These are phyloP conservation scores for Drosophila melanogaster DNA, from an alignment of 1,140 invertebrate species.

Conservation along the genomic window DNA sequence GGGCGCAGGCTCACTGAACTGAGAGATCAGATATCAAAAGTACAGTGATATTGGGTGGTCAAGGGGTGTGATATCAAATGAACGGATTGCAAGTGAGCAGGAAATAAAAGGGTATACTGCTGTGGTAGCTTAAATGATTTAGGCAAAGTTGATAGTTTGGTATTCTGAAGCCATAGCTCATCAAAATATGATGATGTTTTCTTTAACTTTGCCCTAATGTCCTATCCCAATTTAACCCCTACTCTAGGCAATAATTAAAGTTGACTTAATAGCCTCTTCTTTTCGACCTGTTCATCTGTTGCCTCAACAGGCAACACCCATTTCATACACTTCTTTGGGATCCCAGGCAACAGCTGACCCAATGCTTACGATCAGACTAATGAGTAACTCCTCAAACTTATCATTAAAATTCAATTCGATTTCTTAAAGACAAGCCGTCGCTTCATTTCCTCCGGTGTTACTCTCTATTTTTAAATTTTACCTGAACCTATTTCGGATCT, in stretches of 20 bases:
- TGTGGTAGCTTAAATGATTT: background rate
- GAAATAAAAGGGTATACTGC: background rate
- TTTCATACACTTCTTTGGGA: background rate
- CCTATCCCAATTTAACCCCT: background rate
- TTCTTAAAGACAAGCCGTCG: conserved; percentile 34
- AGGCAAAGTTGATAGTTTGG: background rate
- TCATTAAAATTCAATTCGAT: conserved; percentile 77
- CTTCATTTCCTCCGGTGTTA: conserved; percentile 24
- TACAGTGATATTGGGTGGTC: background rate
- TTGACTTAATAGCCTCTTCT: background rate
- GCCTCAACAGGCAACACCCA: conserved; percentile 40
- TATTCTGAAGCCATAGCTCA: background rate
- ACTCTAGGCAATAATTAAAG: conserved; percentile 17
- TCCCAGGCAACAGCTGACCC: conserved; percentile 35
- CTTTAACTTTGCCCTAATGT: background rate
- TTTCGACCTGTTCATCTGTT: conserved; percentile 39
- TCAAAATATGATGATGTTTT: background rate
- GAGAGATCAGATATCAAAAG: conserved; percentile 66
- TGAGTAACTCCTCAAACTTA: conserved; percentile 16
- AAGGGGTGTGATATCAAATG: background rate
- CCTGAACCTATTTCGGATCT: conserved; percentile 25
- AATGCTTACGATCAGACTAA: conserved; percentile 2
- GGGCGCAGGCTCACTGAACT: conserved; percentile 58
- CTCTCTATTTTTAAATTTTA: conserved; percentile 30
- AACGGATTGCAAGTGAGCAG: background rate